Base-by-base conservation (phyloP, 2,113 vertebrate species). In the Hippocampus comes region DNA sequence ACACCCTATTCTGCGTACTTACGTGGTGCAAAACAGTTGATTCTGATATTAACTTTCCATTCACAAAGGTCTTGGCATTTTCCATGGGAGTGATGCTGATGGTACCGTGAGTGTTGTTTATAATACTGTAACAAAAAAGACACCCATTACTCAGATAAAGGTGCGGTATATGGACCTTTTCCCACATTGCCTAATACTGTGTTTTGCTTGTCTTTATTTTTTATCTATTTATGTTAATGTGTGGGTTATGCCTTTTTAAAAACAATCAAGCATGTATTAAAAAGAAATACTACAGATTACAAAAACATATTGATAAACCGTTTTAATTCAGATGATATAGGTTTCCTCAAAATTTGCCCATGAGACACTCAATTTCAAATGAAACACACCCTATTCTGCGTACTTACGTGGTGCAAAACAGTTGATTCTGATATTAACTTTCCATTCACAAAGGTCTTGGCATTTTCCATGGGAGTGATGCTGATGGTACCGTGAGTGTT, bases 401-500 rank as follows among this genome's bases (percentile, higher is more conserved):
- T 56, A 86, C 95, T 94, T 90, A 98, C 97, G 49, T 99, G 97
- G 68, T 95, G 95, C 2, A 99, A 85, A 63, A 94, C 77, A 7
- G 93, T 95, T 34, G 91, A 80, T 14, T 93, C 87, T 59, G 78
- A 91, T 81, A 98, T 91, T 18, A 92, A 92, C 77, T 88, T 92
- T 38, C 97, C 97, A 79, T 99, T 99, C 27, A 99, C 88, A 0
- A 95, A 99, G 0, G 95, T 97, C 89, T 95, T 97, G 7, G 95
- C 96, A 9, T 94, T 93, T 74, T 88, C 78, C 61, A 89, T 81
- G 0, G 97, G 96, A 30, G 74, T 88, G 87, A 99, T 92, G 78
- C 91, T 94, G 75, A 99, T 93, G 10, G 87, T 85, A 9, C 92
- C 94, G 30, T 72, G 68, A 38, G 79, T 78, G 76, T 94, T 97